phyloP scores from a whole-genome alignment of 2,113 vertebrate genomes.

The Cynocephalus volans region DNA sequence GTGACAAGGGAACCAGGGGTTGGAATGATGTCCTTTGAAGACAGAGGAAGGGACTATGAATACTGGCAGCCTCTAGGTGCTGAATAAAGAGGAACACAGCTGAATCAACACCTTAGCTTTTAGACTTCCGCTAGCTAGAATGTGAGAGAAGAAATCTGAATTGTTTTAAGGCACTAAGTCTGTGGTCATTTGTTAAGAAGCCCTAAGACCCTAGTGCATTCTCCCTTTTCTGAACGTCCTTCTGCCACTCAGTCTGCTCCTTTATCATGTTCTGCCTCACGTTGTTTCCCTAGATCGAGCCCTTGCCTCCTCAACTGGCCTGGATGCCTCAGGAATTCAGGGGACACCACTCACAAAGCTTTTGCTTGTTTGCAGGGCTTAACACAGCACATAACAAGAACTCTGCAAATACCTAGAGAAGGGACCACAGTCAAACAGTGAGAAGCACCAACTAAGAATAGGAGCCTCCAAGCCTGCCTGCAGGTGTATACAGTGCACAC shows the following conservation, averaged over 20 bases:
- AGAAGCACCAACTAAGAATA: fast-evolving
- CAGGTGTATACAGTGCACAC: fast-evolving
- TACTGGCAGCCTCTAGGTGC: neutral
- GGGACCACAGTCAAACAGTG: neutral
- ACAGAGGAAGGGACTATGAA: neutral
- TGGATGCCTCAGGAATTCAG: neutral
- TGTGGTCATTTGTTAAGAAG: neutral
- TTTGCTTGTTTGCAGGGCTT: neutral
- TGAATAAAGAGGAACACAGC: neutral
- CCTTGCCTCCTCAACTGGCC: neutral
- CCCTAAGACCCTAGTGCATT: neutral
- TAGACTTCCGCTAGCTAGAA: neutral
- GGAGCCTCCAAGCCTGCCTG: neutral
- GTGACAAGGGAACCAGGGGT: neutral
- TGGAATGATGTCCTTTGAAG: neutral
- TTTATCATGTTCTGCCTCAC: neutral
- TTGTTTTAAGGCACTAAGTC: neutral
- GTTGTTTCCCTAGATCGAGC: neutral
- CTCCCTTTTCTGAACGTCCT: neutral
- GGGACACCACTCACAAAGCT: neutral
- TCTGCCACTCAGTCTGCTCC: neutral
- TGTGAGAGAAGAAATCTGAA: neutral
- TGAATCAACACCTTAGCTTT: neutral
- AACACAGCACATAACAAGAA: no score
- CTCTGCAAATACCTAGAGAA: neutral